Conservation (phyloP, 1,140 invertebrate species). For the Brachionus koreanus region DNA sequence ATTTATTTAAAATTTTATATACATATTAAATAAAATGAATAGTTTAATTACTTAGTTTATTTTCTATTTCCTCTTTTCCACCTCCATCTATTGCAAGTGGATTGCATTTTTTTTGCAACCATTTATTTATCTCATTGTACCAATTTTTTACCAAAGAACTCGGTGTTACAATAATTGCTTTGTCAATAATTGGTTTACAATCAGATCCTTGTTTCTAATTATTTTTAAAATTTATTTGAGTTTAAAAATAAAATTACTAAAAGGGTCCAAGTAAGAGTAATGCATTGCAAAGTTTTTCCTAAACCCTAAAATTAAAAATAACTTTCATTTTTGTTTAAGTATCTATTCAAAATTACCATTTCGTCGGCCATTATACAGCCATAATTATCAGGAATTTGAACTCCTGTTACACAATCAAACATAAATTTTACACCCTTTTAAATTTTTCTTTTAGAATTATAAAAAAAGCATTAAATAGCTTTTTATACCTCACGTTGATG, state of each 20-base stretch:
- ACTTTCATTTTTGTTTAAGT: neutral
- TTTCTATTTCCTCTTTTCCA: constrained; percentile 79
- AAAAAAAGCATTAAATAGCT: neutral
- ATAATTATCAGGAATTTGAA: constrained; percentile 76
- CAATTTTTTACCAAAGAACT: constrained; percentile 94
- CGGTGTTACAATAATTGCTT: constrained; percentile 90
- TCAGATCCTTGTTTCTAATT: constrained; percentile 61
- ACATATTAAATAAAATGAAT: constrained; percentile 45
- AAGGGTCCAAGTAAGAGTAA: constrained; percentile 91
- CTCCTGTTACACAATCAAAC: constrained; percentile 95
- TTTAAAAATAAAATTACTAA: constrained; percentile 58
- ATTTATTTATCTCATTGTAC: constrained; percentile 97
- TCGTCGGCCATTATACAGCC: constrained; percentile 99
- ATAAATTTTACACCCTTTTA: constrained; percentile 90
- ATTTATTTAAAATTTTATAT: neutral
- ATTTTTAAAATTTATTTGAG: constrained; percentile 40
- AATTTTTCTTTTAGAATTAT: constrained; percentile 38
- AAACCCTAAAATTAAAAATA: constrained; percentile 59
- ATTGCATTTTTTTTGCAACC: constrained; percentile 78
- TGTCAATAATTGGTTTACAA: constrained; percentile 75
- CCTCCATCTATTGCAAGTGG: constrained; percentile 86
- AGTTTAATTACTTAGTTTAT: constrained; percentile 71
- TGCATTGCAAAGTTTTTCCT: constrained; percentile 97
- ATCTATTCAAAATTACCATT: constrained; percentile 66
- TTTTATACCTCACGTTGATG: constrained; percentile 82